Conservation (phyloP, 2,113 vertebrate species). For the Mungos mungo region DNA sequence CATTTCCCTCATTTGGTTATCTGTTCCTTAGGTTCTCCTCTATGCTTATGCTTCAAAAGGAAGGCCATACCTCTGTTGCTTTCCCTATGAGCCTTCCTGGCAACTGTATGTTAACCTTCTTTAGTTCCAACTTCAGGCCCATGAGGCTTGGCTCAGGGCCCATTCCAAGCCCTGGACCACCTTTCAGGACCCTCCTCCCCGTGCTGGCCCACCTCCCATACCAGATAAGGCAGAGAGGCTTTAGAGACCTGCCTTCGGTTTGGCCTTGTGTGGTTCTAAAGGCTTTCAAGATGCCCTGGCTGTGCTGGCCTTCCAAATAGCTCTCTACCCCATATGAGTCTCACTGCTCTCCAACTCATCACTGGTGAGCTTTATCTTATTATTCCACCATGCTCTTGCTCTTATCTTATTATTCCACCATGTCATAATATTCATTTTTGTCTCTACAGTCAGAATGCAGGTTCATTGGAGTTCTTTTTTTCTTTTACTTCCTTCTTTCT, state of each 20-base stretch:
- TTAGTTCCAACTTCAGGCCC: not conserved
- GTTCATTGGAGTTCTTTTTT: not conserved
- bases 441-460: not conserved
- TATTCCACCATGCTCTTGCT: not conserved
- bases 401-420: not conserved
- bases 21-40: not conserved
- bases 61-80: not conserved
- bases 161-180: not conserved
- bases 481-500: not conserved
- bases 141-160: not conserved
- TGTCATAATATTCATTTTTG: not conserved
- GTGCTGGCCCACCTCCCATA: no score
- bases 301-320: fast-evolving
- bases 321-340: fast-evolving
- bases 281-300: not conserved
- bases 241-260: not conserved
- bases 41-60: not conserved
- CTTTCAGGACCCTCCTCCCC: no score
- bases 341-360: not conserved
- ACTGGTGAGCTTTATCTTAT: not conserved
- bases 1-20: not conserved
- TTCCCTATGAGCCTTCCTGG: not conserved
- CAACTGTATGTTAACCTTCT: not conserved
- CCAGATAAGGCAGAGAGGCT: not conserved
- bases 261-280: not conserved